A percentile compares a stretch with the other conserved stretches of the same genome.
Conservation (phyloP, 1,140 invertebrate species). For the Trinorchestia longiramus region DNA sequence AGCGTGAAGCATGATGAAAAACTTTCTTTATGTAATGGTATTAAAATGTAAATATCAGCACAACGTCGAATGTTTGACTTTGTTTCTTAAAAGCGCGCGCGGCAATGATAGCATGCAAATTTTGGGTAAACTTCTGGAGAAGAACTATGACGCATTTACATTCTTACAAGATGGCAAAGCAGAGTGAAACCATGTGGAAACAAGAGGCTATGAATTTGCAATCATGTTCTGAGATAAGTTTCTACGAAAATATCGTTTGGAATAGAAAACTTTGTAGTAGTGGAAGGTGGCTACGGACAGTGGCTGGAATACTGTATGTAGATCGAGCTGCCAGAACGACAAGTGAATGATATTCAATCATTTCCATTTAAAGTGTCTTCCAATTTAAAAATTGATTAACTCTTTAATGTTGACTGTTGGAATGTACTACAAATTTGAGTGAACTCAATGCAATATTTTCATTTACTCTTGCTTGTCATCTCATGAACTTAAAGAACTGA, state of each 20-base stretch:
- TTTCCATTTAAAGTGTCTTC: too few species aligned
- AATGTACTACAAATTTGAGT: too few species aligned
- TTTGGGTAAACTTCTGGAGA: not conserved
- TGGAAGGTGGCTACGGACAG: not conserved
- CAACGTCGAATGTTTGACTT: not conserved
- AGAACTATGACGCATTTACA: not conserved
- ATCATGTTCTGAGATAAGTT: not conserved
- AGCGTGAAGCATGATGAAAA: not conserved
- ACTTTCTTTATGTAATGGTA: not conserved
- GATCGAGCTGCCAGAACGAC: not conserved
- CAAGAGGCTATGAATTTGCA: not conserved
- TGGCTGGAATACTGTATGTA: not conserved
- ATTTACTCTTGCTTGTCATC: too few species aligned
- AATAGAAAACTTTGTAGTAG: not conserved
- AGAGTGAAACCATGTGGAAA: not conserved
- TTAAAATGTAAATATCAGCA: not conserved
- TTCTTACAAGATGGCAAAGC: not conserved
- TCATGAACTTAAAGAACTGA: too few species aligned
- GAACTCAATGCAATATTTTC: too few species aligned
- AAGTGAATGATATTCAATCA: too few species aligned
- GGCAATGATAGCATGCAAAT: not conserved
- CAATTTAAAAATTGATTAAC: too few species aligned
- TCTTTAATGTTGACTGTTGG: too few species aligned
- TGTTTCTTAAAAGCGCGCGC: not conserved
- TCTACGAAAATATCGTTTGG: not conserved